Percentiles rank a stretch among this genome's conserved stretches.
These are phyloP conservation scores for Pocillopora damicornis DNA, from an alignment of 64 coral and sea anemone genomes.

Conservation along the genomic window DNA sequence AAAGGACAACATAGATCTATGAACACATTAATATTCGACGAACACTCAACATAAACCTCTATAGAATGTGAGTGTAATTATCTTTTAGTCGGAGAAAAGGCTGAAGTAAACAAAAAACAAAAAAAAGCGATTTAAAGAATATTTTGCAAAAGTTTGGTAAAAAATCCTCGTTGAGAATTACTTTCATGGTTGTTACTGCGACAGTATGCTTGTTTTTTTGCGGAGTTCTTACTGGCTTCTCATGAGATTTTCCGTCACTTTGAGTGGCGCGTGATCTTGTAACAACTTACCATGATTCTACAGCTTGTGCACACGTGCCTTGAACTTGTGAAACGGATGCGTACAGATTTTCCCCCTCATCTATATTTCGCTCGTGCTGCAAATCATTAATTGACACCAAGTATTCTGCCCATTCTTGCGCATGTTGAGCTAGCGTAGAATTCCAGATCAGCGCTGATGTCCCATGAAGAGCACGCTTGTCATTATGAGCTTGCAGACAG, in stretches of 20 bases:
- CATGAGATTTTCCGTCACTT: no score
- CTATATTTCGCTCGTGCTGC: neutral
- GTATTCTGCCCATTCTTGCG: conserved; percentile 18
- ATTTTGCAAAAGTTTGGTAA: no score
- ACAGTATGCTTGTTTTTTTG: no score
- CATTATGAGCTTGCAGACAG: conserved; percentile 38
- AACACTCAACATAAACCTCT: no score
- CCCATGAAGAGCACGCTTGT: conserved; percentile 37
- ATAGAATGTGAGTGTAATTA: no score
- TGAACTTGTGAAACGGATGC: neutral
- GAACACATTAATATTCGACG: no score
- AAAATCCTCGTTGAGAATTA: neutral
- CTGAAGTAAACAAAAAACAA: no score
- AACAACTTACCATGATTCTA: conserved; percentile 36
- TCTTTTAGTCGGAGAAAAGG: no score
- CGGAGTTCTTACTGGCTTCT: no score
- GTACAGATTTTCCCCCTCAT: conserved; percentile 50
- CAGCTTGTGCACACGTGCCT: conserved; percentile 21
- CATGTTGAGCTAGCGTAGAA: conserved; percentile 22
- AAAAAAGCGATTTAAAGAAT: no score
- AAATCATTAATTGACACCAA: neutral
- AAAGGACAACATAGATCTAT: no score
- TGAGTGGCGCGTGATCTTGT: no score
- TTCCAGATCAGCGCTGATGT: conserved; percentile 18
- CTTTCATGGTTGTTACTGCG: neutral